phyloP scores from a whole-genome alignment of 2,797 vertebrate genomes.

The Lacerta agilis region DNA sequence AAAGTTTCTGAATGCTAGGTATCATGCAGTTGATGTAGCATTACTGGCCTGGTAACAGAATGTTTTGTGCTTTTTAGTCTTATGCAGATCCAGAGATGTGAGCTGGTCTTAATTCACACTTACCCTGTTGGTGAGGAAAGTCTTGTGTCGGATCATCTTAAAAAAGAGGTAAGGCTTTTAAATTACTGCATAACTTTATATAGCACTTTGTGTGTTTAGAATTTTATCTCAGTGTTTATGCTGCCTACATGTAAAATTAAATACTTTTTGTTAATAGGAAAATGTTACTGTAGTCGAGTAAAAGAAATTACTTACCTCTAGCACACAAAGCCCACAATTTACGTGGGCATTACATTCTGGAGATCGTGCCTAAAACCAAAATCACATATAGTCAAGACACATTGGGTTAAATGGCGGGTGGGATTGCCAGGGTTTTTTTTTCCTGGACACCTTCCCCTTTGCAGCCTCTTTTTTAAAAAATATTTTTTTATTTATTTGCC shows the following conservation, averaged over 20 bases:
- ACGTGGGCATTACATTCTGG: too few species aligned
- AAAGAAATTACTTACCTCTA: background rate
- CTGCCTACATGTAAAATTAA: too few species aligned
- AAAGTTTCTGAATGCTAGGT: background rate
- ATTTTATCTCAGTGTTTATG: background rate
- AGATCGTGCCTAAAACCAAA: too few species aligned
- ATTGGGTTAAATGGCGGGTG: too few species aligned
- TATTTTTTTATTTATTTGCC: too few species aligned
- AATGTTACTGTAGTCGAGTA: background rate
- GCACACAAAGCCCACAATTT: too few species aligned
- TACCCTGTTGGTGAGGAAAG: constrained; percentile 96
- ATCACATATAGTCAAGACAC: too few species aligned
- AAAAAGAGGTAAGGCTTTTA: constrained; percentile 88
- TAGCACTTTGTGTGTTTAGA: background rate
- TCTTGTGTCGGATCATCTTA: constrained; percentile 93
- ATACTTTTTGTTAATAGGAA: background rate
- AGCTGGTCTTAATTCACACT: constrained; percentile 94
- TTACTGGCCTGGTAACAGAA: background rate
- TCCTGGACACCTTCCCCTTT: too few species aligned
- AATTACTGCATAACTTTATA: background rate
- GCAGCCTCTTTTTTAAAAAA: too few species aligned
- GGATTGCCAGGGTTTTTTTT: too few species aligned
- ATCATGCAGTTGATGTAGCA: fast-evolving
- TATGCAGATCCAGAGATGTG: constrained; percentile 98
- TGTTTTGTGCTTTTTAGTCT: constrained; percentile 77